Base-by-base conservation (phyloP, 2,113 vertebrate genomes). In the Petrocephalus microphthalmus region DNA sequence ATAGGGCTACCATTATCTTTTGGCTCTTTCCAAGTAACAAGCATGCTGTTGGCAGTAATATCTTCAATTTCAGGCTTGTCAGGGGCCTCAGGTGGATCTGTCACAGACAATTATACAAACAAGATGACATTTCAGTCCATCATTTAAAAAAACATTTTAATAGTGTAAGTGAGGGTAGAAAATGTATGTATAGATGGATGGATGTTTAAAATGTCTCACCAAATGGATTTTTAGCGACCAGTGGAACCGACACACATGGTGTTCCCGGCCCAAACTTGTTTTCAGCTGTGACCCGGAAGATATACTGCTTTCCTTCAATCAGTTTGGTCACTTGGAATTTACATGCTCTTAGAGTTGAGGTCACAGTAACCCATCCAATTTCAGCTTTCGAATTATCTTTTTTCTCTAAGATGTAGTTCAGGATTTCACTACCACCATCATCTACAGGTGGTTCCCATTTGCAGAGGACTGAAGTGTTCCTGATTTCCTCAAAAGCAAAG, bases 1-100 rank as follows among this genome's bases (percentile, higher is more conserved):
- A 99, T 99, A 4, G 98, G 97, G 92, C 96, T 99, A 88, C 98
- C 98, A 0, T 99, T 98, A 91, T 99, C 98, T 53, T 98, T 97
- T 37, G 98, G 98, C 89, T 96, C 95, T 33, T 96, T 96, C 98
- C 98, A 99, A 90, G 94, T 97, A 91, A 99, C 97, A 91, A 98
- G 45, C 98, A 99, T 99, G 90, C 96, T 98, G 90, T 94, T 95
- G 85, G 95, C 95, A 60, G 97, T 97, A 84, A 96, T 91, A 81
- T 98, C 97, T 37, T 95, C 95, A 74, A 99, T 95, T 91, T 95
- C 92, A 87, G 98, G 98, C 88, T 99, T 98, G 67, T 99, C 97
- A 22, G 98, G 98, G 89, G 96, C 93, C 90, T 99, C 98, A 6
- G 98, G 98, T 89, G 97, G 97, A 93, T 97, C 98, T 99, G 91